phyloP scores from a whole-genome alignment of 2,888 invertebrate species.

The Tetanocera ferruginea region DNA sequence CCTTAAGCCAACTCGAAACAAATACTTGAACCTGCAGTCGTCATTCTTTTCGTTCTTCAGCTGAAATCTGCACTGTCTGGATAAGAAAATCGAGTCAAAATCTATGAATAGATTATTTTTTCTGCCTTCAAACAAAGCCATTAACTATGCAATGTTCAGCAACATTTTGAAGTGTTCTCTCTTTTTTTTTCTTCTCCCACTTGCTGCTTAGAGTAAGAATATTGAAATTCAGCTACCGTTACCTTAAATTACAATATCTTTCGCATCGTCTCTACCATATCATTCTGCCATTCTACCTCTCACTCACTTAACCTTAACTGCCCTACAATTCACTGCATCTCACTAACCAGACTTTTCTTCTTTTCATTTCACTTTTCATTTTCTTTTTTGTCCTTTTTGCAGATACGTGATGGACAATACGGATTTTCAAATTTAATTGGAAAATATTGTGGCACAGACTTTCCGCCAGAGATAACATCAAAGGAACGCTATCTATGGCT shows the following conservation, averaged over 20 bases:
- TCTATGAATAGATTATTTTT: background rate
- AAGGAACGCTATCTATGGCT: conserved; percentile 83
- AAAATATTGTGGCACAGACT: conserved; percentile 80
- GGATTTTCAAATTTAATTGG: conserved; percentile 79
- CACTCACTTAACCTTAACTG: too few relatives aligned
- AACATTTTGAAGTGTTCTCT: too few relatives aligned
- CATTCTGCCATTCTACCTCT: too few relatives aligned
- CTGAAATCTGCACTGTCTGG: background rate
- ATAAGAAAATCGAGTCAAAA: background rate
- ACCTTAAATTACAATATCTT: too few relatives aligned
- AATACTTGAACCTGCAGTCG: background rate
- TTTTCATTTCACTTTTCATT: background rate
- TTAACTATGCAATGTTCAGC: too few relatives aligned
- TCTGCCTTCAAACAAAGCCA: background rate
- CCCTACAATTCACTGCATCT: background rate
- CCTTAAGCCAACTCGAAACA: too few relatives aligned
- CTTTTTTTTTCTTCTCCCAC: too few relatives aligned
- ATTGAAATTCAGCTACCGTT: too few relatives aligned
- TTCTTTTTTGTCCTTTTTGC: conserved; percentile 9
- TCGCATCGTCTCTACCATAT: too few relatives aligned
- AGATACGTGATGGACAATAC: conserved; percentile 84
- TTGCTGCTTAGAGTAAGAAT: too few relatives aligned
- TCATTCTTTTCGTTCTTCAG: background rate
- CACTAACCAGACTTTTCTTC: background rate
- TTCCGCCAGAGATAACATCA: conserved; percentile 81